These are phyloP conservation scores for Aselliscus stoliczkanus DNA, from an alignment of 2,797 vertebrate species.

Conservation along the genomic window DNA sequence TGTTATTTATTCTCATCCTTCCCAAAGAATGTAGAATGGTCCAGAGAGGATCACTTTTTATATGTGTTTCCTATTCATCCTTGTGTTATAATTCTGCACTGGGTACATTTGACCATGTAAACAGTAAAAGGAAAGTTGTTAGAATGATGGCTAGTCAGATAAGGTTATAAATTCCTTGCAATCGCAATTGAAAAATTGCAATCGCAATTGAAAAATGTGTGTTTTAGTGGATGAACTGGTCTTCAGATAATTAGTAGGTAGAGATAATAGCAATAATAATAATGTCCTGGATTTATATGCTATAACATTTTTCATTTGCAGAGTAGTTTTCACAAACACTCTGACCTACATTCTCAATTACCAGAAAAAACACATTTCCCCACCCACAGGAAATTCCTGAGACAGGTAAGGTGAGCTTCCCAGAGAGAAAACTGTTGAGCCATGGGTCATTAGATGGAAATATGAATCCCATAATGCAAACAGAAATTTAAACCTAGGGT, in stretches of 20 bases:
- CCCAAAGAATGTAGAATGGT: neutral
- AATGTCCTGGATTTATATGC: slow-evolving; percentile 10
- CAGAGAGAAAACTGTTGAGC: neutral
- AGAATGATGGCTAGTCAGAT: neutral
- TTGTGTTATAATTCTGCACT: neutral
- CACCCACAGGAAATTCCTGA: neutral
- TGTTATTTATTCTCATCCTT: neutral
- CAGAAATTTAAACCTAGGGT: neutral
- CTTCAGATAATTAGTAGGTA: slow-evolving; percentile 30
- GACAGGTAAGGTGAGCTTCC: neutral
- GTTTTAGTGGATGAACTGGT: neutral
- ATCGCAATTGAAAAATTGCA: neutral
- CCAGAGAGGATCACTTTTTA: neutral
- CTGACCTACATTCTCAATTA: slow-evolving; percentile 50
- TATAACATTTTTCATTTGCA: neutral
- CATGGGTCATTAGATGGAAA: neutral
- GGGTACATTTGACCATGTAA: neutral
- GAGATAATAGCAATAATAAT: neutral
- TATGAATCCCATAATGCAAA: neutral
- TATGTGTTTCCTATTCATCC: neutral
- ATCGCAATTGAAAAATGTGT: neutral
- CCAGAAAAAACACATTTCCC: neutral
- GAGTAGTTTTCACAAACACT: neutral
- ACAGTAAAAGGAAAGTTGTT: neutral
- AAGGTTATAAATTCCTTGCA: neutral